Base-by-base conservation (phyloP, 37 sponge, comb jelly and placozoan genomes). In the Chondrosia reniformis region DNA sequence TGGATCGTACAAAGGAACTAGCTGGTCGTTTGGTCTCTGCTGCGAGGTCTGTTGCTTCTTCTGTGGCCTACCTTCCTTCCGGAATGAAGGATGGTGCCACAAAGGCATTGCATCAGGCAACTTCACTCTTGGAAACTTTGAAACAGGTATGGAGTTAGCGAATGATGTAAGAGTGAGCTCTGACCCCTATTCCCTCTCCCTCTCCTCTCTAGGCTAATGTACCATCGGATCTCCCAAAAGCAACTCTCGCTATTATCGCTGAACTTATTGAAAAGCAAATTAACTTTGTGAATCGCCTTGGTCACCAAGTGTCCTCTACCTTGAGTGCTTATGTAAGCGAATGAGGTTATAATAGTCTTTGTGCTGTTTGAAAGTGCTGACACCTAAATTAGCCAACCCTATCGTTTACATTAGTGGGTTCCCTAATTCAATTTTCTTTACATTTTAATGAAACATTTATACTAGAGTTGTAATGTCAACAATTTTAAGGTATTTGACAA, bases 251-350 rank as follows among this genome's bases (percentile, higher is more conserved):
- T 55, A 31, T 46, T 40, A 83, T 82, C 58, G 63, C 52, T 40
- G 83, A 72, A 59, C 22, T 88, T 31, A 42, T 88, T 42, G 88
- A 88, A 13, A 78, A 79, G 15, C 88, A 88, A 63, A 73, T 79
- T 10, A 76, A 79, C 22, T 88, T 80, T 46, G 54, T 71, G 30
- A 49, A 62, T 4, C 75, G 79, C 19, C 79, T 88, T 15, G 84
- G 84, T 67, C n/a, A 19, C 15, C 83, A 88, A 58, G 55, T 88
- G 25, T 52, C 69, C 17, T 75, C 86, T 22, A 38, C 74, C 22
- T 37, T 86, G 27, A 61, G 76, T 76, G 80, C 75, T 19, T 28
- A 79, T 76, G 49, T 40, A 42, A 45, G 67, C n/a, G n/a, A n/a
- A n/a, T n/a, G n/a, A n/a, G n/a, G n/a, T n/a, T n/a, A n/a, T n/a